Base-by-base conservation (phyloP, 2,888 invertebrate genomes). In the Tillus elongatus region DNA sequence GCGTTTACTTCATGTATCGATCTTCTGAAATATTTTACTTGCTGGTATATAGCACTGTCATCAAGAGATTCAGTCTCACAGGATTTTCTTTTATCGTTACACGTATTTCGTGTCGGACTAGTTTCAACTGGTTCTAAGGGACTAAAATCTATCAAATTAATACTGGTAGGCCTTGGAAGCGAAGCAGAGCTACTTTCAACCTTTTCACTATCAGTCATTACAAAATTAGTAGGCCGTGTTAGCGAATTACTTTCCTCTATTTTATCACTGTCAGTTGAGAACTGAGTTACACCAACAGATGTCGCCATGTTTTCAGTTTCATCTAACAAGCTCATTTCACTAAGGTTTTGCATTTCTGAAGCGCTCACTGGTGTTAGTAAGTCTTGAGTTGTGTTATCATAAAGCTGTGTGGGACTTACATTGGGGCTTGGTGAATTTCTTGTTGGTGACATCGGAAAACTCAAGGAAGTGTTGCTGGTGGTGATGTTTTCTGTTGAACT, bases 1-100 rank as follows among this genome's bases (percentile, higher is more conserved):
- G 72, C 77, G 55, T 85, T 85, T 0, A 84, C 81, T 62, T 84
- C 83, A 30, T 81, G 77, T 27, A 84, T 77, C 13, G 81, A 82
- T 48, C 79, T 71, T 27, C 77, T 71, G 49, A 83, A 81, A 56
- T 82, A 78, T 50, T 83, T 83, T 0, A 85, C 83, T 47, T 69
- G 84, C 47, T 82, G 82, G 52, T 85, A 85, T 1, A 84, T 76
- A 15, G 55, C 52, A 35, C 73, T 72, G 2, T 68, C 67, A 33
- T 56, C 57, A 16, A 49, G 37, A 1, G 50, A 44, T 14, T 63
- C 58, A 3, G 43, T 47, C 41, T 67, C 64, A 14, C 54, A 57
- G 3, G 58, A 58, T 45, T 64, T 64, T 30, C 63, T 41, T 43
- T 63, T 63, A 35, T 64, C 63, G 33, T 56, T 57, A 15, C 43